Evolutionary conservation across 1,140 invertebrate genomes (phyloP), one percentile per base, ranked within the genome.

Genomic region (Bursaphelenchus mucronatus): DNA sequence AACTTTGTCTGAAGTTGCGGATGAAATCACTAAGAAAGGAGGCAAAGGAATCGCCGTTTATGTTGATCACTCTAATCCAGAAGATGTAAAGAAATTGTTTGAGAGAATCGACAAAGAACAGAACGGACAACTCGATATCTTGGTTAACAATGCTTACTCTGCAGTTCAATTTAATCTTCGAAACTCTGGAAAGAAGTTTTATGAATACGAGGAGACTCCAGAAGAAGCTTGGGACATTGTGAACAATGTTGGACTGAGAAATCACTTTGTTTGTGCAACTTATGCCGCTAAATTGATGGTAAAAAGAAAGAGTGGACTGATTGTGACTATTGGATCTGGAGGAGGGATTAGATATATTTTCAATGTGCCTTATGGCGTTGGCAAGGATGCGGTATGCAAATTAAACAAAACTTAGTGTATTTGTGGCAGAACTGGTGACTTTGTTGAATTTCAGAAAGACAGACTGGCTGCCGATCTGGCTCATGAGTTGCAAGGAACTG

Each of bases 141-240:
- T 84, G 17, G 83, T 84, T 21, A 84, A 84, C 61, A 84, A 84
- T 70, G 83, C 83, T 8, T 83, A 81, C 59, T 15, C 79, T 82
- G 4, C 52, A 49, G 30, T 15, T 44, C 49, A 45, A 39, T 53
- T 39, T 58, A 15, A 17, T 52, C 17, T 15, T 49, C 17, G 74
- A n/a, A 64, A 68, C 17, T 63, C 68, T 19, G 72, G 73, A 1
- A 68, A 63, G 17, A 67, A 67, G 44, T 83, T 83, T 51, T 83
- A 80, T 78, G 15, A 15, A 50, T 50, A 19, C 19, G 19, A 80
- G 79, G 81, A 83, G 61, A 67, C 74, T 17, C 73, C 47, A 5
- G 54, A 21, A n/a, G 63, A 66, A 6, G 57, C 17, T 17, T 61
- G 47, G 50, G 63, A 64, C 53, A 13, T n/a, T 8, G 47, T 61